Evolutionary conservation across 2,113 vertebrate species (phyloP).

Genomic region (Monarcha castaneiventris): DNA sequence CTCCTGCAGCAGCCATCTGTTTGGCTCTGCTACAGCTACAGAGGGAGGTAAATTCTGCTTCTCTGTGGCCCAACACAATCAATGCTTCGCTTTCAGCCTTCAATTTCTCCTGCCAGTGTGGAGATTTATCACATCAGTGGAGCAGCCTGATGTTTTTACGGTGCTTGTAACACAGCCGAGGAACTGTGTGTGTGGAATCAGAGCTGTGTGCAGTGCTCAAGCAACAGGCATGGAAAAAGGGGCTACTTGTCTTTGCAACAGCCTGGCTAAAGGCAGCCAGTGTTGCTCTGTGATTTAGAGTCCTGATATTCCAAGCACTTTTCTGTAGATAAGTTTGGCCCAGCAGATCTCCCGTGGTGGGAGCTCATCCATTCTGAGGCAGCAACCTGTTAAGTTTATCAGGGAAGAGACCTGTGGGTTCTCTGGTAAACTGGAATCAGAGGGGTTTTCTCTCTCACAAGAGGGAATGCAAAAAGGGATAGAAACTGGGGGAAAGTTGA

Average conservation of each 20-base stretch:
- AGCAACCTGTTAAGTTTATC: not conserved
- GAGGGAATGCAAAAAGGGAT: not conserved
- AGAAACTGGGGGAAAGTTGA: not conserved
- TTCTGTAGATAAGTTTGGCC: not conserved
- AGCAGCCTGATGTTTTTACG: slow-evolving; percentile 38
- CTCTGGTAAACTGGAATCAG: not conserved
- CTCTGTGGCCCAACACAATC: not conserved
- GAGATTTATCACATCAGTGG: slow-evolving; percentile 14
- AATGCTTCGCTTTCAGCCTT: not conserved
- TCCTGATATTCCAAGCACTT: not conserved
- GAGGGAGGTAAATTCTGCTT: not conserved
- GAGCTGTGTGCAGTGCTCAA: not conserved
- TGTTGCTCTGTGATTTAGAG: not conserved
- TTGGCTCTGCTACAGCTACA: not conserved
- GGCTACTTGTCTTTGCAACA: not conserved
- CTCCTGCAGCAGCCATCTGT: slow-evolving; percentile 41
- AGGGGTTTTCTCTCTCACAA: not conserved
- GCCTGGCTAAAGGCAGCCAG: not conserved
- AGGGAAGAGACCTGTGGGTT: not conserved
- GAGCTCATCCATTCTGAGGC: not conserved
- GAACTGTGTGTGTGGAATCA: not conserved
- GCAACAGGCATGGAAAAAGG: not conserved
- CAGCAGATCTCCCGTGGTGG: not conserved
- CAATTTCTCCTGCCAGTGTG: not conserved
- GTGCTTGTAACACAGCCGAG: not conserved